phyloP scores from a whole-genome alignment of 2,888 invertebrate species.

The Acronicta leporina region DNA sequence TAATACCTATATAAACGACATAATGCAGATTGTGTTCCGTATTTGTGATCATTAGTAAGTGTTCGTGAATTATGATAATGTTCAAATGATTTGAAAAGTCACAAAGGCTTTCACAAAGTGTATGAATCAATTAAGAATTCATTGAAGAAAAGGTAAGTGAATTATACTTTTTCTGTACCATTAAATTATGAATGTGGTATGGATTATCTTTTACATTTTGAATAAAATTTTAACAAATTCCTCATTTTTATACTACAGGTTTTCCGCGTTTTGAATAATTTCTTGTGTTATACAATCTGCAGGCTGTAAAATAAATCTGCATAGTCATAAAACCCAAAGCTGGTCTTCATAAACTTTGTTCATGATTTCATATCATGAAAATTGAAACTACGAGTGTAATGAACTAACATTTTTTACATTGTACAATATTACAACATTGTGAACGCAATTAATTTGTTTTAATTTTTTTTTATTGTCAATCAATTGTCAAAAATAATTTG shows the following conservation, averaged over 20 bases:
- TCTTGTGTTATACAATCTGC: slow-evolving; percentile 38
- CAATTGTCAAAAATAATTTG: slow-evolving; percentile 40
- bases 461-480: slow-evolving; percentile 22
- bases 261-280: slow-evolving; percentile 11
- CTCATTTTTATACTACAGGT: background rate
- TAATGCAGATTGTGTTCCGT: slow-evolving; percentile 67
- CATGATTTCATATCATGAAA: slow-evolving; percentile 6
- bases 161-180: slow-evolving; percentile 41
- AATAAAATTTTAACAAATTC: background rate
- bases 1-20: slow-evolving; percentile 57
- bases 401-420: too few relatives aligned
- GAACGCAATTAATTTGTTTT: slow-evolving; percentile 43
- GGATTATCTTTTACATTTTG: background rate
- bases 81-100: slow-evolving; percentile 64
- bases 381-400: too few relatives aligned
- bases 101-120: slow-evolving; percentile 49
- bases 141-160: slow-evolving; percentile 62
- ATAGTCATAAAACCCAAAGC: slow-evolving; percentile 49
- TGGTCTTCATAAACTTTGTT: slow-evolving; percentile 41
- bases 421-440: background rate
- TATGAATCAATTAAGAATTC: slow-evolving; percentile 57
- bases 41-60: slow-evolving; percentile 53
- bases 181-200: slow-evolving; percentile 29
- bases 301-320: slow-evolving; percentile 55
- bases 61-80: slow-evolving; percentile 67